Evolutionary conservation across 2,113 vertebrate genomes (phyloP).

Genomic region (Irena cyanogastra): DNA sequence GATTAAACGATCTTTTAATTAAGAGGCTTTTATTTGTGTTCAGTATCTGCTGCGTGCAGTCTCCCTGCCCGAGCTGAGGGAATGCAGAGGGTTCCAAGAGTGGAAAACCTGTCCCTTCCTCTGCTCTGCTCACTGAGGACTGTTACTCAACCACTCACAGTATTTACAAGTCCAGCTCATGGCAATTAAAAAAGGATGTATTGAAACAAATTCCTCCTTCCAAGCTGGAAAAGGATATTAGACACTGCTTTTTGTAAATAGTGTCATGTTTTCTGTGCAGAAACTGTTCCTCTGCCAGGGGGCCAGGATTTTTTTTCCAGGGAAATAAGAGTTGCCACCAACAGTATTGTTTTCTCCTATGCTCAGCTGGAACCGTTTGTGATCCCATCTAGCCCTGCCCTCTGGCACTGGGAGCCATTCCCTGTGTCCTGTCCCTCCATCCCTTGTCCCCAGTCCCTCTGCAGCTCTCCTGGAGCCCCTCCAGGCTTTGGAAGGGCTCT

Average conservation of each 20-base stretch:
- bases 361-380: background rate
- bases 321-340: constrained; percentile 16
- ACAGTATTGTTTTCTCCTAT: background rate
- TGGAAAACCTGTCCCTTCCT: constrained; percentile 44
- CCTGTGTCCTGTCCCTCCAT: background rate
- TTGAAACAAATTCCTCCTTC: constrained; percentile 64
- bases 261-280: constrained; percentile 53
- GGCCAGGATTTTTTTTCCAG: constrained; percentile 10
- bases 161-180: constrained; percentile 68
- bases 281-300: constrained; percentile 1
- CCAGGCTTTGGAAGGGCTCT: rapidly evolving
- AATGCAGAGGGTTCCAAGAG: background rate
- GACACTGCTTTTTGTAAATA: constrained; percentile 25
- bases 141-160: constrained; percentile 59
- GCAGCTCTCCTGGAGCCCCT: background rate
- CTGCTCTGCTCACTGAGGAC: constrained; percentile 45
- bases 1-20: background rate
- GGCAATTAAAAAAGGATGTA: constrained; percentile 68
- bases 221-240: constrained; percentile 57
- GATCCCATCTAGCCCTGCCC: background rate
- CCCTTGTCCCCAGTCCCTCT: background rate
- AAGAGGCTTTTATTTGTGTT: background rate
- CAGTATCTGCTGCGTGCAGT: background rate
- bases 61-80: background rate
- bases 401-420: background rate